These are phyloP conservation scores for Macquaria australasica DNA, from an alignment of 2,113 vertebrate species.

Conservation along the genomic window DNA sequence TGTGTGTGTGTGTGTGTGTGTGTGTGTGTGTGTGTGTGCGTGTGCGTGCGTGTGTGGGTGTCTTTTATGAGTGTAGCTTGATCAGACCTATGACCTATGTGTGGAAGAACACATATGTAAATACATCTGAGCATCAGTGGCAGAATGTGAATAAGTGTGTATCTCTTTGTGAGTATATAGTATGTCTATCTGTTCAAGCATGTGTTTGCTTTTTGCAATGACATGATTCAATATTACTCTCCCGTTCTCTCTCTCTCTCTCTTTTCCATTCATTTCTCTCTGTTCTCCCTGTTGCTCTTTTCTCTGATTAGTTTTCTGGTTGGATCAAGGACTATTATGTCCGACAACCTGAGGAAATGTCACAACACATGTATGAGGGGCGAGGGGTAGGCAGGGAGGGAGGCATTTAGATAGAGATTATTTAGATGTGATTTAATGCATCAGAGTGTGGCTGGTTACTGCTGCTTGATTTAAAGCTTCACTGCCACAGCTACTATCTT, in stretches of 20 bases:
- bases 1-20: background rate
- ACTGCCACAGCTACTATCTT: background rate
- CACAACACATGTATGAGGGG: background rate
- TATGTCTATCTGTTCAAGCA: background rate
- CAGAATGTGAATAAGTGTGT: background rate
- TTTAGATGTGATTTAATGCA: conserved; percentile 9
- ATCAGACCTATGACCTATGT: background rate
- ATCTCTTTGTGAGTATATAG: background rate
- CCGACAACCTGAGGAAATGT: conserved; percentile 28
- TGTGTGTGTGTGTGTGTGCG: background rate
- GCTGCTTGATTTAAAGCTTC: conserved; percentile 24
- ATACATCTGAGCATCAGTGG: background rate
- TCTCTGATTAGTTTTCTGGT: conserved; percentile 22
- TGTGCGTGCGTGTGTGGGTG: background rate
- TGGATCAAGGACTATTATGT: background rate
- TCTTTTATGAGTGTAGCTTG: background rate
- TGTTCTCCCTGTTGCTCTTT: background rate
- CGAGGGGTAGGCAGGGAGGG: background rate
- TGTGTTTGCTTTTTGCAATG: background rate
- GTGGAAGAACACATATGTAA: background rate
- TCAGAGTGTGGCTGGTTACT: conserved; percentile 10
- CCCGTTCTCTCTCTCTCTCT: background rate
- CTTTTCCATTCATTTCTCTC: background rate
- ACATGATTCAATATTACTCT: background rate
- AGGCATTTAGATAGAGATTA: conserved; percentile 12